phyloP scores from a whole-genome alignment of 2,113 vertebrate genomes.

The Campylorhamphus procurvoides region DNA sequence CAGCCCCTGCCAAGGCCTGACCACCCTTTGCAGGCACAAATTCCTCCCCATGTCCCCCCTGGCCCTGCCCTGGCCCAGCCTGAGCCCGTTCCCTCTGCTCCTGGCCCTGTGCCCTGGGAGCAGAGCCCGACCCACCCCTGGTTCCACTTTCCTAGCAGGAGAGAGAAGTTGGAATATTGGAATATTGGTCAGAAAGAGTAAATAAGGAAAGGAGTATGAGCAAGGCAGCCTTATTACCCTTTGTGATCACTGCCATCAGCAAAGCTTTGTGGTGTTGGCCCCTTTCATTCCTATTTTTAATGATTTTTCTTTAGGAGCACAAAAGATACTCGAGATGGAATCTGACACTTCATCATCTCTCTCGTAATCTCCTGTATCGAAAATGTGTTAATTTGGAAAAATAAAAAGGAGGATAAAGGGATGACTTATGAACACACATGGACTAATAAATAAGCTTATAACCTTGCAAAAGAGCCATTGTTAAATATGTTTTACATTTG shows the following conservation, averaged over 20 bases:
- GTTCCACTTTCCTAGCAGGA: neutral
- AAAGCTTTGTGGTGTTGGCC: neutral
- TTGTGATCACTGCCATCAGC: neutral
- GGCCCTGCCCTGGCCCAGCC: no score
- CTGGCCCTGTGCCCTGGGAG: neutral
- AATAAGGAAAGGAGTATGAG: neutral
- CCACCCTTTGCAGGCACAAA: neutral
- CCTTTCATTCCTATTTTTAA: neutral
- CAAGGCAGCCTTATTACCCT: neutral
- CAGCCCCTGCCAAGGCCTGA: neutral
- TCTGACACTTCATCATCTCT: slow-evolving; percentile 29
- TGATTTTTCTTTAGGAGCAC: neutral
- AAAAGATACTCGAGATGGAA: neutral
- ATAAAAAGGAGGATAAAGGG: slow-evolving; percentile 34
- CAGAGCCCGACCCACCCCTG: neutral
- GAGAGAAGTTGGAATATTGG: neutral
- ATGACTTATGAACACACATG: slow-evolving; percentile 53
- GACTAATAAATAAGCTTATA: slow-evolving; percentile 51
- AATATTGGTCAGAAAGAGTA: neutral
- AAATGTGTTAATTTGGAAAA: slow-evolving; percentile 64
- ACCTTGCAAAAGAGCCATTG: neutral
- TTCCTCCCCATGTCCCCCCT: fast-evolving
- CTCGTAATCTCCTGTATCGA: slow-evolving; percentile 4
- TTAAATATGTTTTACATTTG: slow-evolving; percentile 67
- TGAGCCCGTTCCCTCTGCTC: neutral